These are phyloP conservation scores for Xestia sexstrigata DNA, from an alignment of 2,888 invertebrate species.

Conservation along the genomic window DNA sequence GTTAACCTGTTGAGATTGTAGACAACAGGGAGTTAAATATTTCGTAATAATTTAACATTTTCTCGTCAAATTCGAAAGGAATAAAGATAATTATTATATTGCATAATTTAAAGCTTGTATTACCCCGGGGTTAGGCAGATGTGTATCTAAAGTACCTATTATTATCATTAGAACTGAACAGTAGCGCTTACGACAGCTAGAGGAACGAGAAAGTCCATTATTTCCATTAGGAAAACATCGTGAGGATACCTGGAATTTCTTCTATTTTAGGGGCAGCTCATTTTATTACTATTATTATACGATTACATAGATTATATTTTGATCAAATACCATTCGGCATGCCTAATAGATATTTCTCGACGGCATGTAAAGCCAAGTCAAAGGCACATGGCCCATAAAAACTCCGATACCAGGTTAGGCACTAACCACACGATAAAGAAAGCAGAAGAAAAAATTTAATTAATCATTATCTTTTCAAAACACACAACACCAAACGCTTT, in stretches of 20 bases:
- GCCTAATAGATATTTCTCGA: too few relatives aligned
- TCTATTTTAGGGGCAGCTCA: too few relatives aligned
- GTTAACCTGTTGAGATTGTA: neutral
- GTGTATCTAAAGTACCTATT: neutral
- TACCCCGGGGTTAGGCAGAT: neutral
- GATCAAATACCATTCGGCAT: too few relatives aligned
- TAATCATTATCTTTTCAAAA: neutral
- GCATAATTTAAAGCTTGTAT: neutral
- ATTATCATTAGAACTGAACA: neutral
- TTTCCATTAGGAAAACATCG: neutral
- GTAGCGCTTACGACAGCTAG: neutral
- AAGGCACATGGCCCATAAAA: too few relatives aligned
- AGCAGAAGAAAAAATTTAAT: neutral
- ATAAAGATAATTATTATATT: neutral
- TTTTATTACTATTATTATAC: too few relatives aligned
- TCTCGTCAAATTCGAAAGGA: neutral
- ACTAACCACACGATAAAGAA: too few relatives aligned
- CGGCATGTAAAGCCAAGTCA: too few relatives aligned
- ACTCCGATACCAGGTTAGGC: too few relatives aligned
- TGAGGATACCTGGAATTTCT: too few relatives aligned
- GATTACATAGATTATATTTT: too few relatives aligned
- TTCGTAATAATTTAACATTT: neutral
- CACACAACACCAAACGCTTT: slow-evolving; percentile 33
- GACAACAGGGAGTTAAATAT: neutral
- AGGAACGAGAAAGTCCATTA: neutral